These are phyloP conservation scores for Pseudochirops cupreus DNA, from an alignment of 2,797 vertebrate species.

Conservation along the genomic window DNA sequence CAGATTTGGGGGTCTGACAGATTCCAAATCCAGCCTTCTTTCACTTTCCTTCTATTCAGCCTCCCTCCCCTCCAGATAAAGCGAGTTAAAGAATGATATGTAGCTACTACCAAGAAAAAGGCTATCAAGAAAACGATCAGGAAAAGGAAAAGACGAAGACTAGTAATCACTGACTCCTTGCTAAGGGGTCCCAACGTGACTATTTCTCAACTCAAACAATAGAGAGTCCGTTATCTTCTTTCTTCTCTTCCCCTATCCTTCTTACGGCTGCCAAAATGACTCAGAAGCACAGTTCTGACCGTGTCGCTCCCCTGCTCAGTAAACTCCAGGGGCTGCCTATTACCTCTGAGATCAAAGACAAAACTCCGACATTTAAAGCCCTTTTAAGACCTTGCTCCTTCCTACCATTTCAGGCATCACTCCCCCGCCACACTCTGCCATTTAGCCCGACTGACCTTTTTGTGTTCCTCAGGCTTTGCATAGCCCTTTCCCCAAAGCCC, in stretches of 20 bases:
- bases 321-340: background rate
- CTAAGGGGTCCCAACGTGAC: background rate
- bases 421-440: background rate
- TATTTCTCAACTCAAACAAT: background rate
- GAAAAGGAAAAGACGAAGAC: background rate
- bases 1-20: background rate
- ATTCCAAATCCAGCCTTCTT: background rate
- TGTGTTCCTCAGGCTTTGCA: background rate
- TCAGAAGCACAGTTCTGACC: background rate
- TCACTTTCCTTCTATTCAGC: background rate
- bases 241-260: background rate
- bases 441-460: background rate
- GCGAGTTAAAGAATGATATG: background rate
- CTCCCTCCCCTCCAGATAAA: background rate
- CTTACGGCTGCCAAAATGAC: background rate
- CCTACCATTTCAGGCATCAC: background rate
- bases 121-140: background rate
- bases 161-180: background rate
- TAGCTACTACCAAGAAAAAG: background rate
- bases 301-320: background rate
- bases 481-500: background rate
- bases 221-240: background rate
- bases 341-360: background rate
- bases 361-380: background rate
- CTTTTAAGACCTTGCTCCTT: background rate